Percentiles rank a stretch among this genome's conserved stretches.
These are phyloP conservation scores for Laothoe populi DNA, from an alignment of 2,888 invertebrate genomes.

Conservation along the genomic window DNA sequence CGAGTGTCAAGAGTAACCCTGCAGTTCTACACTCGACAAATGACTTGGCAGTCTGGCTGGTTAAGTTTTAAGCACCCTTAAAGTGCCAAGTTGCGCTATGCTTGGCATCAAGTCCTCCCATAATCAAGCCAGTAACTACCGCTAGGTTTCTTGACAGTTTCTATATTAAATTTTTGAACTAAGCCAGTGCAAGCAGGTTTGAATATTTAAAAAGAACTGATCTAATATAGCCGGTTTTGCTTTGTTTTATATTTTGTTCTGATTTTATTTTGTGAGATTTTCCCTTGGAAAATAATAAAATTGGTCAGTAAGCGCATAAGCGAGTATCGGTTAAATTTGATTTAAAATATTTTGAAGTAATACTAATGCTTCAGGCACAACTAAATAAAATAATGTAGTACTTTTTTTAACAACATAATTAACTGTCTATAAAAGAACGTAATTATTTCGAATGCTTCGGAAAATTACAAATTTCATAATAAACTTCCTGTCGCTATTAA, in stretches of 20 bases:
- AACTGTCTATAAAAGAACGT: too few species aligned
- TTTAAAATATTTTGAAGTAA: too few species aligned
- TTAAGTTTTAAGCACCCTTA: slow-evolving; percentile 25
- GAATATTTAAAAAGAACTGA: not conserved
- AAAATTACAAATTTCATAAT: too few species aligned
- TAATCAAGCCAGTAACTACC: slow-evolving; percentile 18
- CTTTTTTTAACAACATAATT: too few species aligned
- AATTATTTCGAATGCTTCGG: too few species aligned
- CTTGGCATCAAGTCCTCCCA: slow-evolving; percentile 17
- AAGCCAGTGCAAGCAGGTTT: not conserved
- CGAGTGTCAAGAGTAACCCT: too few species aligned
- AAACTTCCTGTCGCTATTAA: too few species aligned
- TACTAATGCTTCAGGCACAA: too few species aligned
- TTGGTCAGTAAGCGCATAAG: too few species aligned
- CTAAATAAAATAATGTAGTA: too few species aligned
- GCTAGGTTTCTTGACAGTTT: not conserved
- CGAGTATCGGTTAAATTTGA: too few species aligned
- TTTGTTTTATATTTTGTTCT: not conserved
- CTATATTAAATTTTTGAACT: slow-evolving; percentile 13
- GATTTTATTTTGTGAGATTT: not conserved
- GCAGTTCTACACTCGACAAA: slow-evolving; percentile 14
- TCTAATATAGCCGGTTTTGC: not conserved
- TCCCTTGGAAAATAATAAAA: not conserved
- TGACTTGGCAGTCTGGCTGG: slow-evolving; percentile 25
- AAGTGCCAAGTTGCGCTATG: slow-evolving; percentile 25